These are phyloP conservation scores for Branchinecta sandiegonensis DNA, from an alignment of 2,888 invertebrate genomes.

Conservation along the genomic window DNA sequence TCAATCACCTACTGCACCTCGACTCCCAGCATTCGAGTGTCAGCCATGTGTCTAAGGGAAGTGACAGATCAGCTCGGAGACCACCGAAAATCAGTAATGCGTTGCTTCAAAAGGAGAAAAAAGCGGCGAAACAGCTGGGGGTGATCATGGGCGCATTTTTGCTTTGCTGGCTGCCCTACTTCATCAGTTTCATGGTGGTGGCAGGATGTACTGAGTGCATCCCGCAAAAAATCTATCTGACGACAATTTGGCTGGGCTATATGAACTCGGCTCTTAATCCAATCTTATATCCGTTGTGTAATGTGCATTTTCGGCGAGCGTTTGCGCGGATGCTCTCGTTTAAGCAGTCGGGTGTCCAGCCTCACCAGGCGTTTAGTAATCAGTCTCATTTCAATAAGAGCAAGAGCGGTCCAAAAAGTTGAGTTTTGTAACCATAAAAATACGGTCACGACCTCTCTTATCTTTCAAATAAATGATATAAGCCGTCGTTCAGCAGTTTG, in stretches of 20 bases:
- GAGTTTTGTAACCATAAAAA: too few species aligned
- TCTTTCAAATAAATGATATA: too few species aligned
- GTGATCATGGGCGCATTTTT: constrained; percentile 45
- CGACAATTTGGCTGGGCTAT: constrained; percentile 40
- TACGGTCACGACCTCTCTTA: too few species aligned
- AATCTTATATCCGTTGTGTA: constrained; percentile 40
- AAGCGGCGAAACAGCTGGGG: constrained; percentile 44
- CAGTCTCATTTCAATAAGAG: too few species aligned
- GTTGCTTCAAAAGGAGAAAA: constrained; percentile 32
- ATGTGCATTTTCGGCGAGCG: constrained; percentile 37
- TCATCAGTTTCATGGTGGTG: constrained; percentile 42
- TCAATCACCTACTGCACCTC: background rate
- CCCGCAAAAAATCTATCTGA: constrained; percentile 34
- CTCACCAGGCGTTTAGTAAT: too few species aligned
- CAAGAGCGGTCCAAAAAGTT: too few species aligned
- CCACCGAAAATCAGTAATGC: constrained; percentile 2
- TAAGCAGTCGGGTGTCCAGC: background rate
- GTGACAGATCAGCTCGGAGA: background rate
- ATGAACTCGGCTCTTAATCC: constrained; percentile 41
- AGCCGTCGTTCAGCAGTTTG: too few species aligned
- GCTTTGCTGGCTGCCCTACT: constrained; percentile 45
- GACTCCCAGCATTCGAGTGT: background rate
- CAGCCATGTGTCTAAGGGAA: constrained; percentile 5
- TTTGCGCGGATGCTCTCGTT: constrained; percentile 32
- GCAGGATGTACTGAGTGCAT: constrained; percentile 39